Conservation (phyloP, 2,888 invertebrate genomes). For the Hypomecis atomaria region DNA sequence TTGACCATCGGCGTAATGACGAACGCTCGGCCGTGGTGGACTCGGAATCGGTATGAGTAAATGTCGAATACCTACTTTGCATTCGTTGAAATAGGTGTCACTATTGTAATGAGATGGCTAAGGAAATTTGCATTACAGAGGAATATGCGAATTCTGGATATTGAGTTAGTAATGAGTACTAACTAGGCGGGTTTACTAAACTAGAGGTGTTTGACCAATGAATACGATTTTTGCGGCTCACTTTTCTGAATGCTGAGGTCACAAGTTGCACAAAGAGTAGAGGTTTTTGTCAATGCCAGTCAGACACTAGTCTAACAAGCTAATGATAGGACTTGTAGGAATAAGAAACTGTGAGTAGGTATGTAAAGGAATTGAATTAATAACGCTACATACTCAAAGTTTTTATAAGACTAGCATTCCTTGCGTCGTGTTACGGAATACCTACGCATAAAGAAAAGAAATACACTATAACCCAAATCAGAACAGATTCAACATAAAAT, state of each 20-base stretch:
- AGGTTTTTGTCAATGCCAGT: slow-evolving; percentile 16
- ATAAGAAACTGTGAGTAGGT: no score
- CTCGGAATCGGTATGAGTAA: slow-evolving; percentile 65
- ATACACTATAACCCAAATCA: no score
- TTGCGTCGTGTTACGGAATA: no score
- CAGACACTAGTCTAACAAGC: neutral
- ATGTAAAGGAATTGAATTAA: no score
- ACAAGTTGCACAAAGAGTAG: neutral
- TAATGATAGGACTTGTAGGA: no score
- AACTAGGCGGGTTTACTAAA: neutral
- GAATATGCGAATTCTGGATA: slow-evolving; percentile 39
- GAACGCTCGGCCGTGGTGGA: slow-evolving; percentile 57
- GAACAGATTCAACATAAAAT: no score
- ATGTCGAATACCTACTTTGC: slow-evolving; percentile 74
- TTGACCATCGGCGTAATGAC: slow-evolving; percentile 79
- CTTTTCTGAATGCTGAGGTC: slow-evolving; percentile 5
- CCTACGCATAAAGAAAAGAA: no score
- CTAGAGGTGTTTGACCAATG: slow-evolving; percentile 31
- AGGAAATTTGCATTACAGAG: slow-evolving; percentile 44
- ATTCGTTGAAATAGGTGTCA: slow-evolving; percentile 63
- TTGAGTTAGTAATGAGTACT: slow-evolving; percentile 23
- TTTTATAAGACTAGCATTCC: no score
- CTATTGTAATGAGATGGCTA: slow-evolving; percentile 42
- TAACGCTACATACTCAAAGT: no score
- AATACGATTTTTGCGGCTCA: slow-evolving; percentile 17